These are phyloP conservation scores for Oceanodroma leucorhoa DNA, from an alignment of 2,797 vertebrate species.

Conservation along the genomic window DNA sequence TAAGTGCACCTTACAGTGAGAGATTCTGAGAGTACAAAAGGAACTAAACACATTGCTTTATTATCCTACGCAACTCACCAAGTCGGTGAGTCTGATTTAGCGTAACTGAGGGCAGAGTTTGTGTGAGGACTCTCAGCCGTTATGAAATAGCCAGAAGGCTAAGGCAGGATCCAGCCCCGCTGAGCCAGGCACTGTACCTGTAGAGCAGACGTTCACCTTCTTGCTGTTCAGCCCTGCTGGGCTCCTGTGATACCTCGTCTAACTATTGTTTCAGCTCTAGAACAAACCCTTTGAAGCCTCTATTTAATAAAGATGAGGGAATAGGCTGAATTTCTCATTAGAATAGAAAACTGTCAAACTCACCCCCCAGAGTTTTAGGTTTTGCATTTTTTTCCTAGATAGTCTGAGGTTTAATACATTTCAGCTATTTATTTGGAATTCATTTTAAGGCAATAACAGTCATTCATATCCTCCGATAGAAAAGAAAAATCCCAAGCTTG, in stretches of 20 bases:
- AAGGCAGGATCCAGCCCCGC: neutral
- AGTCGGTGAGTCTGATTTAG: neutral
- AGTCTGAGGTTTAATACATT: neutral
- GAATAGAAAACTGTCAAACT: neutral
- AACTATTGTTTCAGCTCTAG: neutral
- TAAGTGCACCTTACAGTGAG: neutral
- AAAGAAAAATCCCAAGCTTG: neutral
- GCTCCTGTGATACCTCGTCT: neutral
- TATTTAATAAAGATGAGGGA: neutral
- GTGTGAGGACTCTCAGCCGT: neutral
- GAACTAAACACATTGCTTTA: neutral
- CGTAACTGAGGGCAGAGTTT: neutral
- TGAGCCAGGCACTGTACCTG: neutral
- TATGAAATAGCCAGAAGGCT: neutral
- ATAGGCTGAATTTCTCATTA: neutral
- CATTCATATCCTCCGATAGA: neutral
- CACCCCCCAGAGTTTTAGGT: neutral
- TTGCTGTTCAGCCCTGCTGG: neutral
- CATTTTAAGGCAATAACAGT: neutral
- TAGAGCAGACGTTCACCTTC: neutral
- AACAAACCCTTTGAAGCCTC: neutral
- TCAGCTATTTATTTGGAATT: neutral
- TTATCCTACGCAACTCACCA: neutral
- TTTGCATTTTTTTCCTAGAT: neutral
- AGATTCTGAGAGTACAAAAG: neutral